These are phyloP conservation scores for Gephyroberyx darwinii DNA, from an alignment of 2,797 vertebrate genomes.

Conservation along the genomic window DNA sequence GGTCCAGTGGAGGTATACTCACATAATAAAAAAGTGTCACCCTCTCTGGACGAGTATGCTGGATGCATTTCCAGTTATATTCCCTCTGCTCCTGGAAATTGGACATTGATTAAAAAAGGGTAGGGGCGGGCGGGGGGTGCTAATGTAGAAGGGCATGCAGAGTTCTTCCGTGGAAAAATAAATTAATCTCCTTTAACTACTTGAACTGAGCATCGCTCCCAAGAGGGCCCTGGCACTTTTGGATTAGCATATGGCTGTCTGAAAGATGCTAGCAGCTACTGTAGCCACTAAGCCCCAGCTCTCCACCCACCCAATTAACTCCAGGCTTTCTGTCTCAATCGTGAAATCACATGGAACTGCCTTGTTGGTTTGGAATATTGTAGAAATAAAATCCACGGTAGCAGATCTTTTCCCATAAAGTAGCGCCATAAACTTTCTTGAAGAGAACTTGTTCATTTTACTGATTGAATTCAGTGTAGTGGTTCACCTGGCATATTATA, in stretches of 20 bases:
- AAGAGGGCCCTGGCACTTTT: constrained; percentile 33
- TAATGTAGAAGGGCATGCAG: constrained; percentile 57
- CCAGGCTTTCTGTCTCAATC: neutral
- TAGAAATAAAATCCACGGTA: neutral
- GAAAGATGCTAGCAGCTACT: constrained; percentile 31
- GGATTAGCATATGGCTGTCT: constrained; percentile 59
- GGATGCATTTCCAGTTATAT: constrained; percentile 53
- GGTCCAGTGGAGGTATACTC: constrained; percentile 39
- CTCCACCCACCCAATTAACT: constrained; percentile 10
- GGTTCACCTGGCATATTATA: neutral
- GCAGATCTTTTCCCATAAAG: neutral
- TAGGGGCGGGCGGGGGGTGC: constrained; percentile 40
- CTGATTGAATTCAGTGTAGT: neutral
- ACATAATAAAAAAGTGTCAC: constrained; percentile 34
- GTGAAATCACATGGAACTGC: neutral
- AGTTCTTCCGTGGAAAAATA: constrained; percentile 59
- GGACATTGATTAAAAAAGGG: constrained; percentile 71
- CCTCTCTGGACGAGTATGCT: constrained; percentile 31
- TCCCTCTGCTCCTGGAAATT: constrained; percentile 58
- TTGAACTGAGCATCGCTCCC: constrained; percentile 56
- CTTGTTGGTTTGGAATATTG: neutral
- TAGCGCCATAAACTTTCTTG: neutral
- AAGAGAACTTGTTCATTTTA: neutral
- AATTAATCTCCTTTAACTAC: constrained; percentile 75
- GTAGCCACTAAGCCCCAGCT: constrained; percentile 10